Base-by-base conservation (phyloP, 2,113 vertebrate genomes). In the Origma solitaria region DNA sequence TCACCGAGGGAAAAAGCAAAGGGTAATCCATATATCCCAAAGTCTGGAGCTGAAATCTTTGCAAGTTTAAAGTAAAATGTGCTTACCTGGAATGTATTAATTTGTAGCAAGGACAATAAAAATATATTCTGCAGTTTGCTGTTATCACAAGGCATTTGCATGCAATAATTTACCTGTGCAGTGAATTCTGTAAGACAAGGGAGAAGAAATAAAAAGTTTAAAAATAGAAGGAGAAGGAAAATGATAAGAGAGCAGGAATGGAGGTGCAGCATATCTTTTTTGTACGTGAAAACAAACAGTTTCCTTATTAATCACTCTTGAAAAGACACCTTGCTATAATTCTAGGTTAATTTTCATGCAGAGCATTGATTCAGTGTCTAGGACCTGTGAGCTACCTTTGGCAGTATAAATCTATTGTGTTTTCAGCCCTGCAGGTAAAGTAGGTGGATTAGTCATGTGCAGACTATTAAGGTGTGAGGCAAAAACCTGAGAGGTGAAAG, bases 21-120 rank as follows among this genome's bases (percentile, higher is more conserved):
- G 45, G 54, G 84, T 92, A 92, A 95, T 95, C 88, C 90, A 88
- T 97, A 92, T 92, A 96, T 96, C 92, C 93, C 76, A 11, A 87
- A 89, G 84, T 90, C 71, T 70, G 82, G 76, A 86, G 72, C 75
- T 92, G 87, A 95, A 83, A 61, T 86, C 91, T 87, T 86, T 88
- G 83, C 86, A 94, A 93, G 83, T 86, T 70, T 87, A 53, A 93
- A 82, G 92, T 51, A 73, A 91, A 94, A 96, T 90, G 87, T 88
- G 79, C 82, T 95, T 96, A 80, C 61, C 81, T 92, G 80, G 88
- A 77, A 91, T 86, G 87, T 94, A 90, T 88, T 96, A 88, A 97
- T 96, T 97, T 94, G 88, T 86, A 54, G 77, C 54, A 37, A 62
- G 80, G 87, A 82, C 60, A 90, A 96, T 95, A 95, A 96, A 96